These are phyloP conservation scores for Leptinotarsa texana DNA, from an alignment of 1,140 invertebrate genomes.

Conservation along the genomic window DNA sequence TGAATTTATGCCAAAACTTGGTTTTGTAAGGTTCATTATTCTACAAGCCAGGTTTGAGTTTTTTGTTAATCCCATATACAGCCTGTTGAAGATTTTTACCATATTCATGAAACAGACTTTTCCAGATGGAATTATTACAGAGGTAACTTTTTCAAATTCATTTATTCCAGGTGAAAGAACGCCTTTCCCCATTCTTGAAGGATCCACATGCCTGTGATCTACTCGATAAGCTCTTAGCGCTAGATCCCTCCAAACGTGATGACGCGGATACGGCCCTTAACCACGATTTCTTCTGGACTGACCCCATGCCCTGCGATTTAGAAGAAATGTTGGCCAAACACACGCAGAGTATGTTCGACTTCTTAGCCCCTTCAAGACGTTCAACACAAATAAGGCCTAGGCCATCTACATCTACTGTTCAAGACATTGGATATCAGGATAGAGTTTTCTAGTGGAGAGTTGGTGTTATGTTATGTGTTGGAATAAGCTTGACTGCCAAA, in stretches of 20 bases:
- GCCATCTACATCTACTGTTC: conserved; percentile 59
- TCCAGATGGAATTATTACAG: background rate
- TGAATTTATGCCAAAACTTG: too few relatives aligned
- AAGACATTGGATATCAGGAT: conserved; percentile 73
- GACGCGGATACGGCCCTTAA: conserved; percentile 93
- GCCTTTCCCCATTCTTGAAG: conserved; percentile 89
- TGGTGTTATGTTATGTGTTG: background rate
- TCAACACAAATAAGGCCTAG: conserved; percentile 68
- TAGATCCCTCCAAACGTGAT: conserved; percentile 89
- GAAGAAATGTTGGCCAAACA: conserved; percentile 93
- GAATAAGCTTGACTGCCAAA: too few relatives aligned
- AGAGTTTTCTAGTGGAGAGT: conserved; percentile 66
- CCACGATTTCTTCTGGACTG: conserved; percentile 98
- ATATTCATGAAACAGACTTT: too few relatives aligned
- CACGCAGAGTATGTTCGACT: conserved; percentile 96
- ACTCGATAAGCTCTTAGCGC: conserved; percentile 86
- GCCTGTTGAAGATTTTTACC: too few relatives aligned
- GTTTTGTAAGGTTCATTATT: too few relatives aligned
- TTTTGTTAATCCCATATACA: too few relatives aligned
- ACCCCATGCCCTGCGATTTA: conserved; percentile 92
- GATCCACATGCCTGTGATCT: conserved; percentile 92
- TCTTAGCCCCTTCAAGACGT: conserved; percentile 80
- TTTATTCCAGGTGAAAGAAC: conserved; percentile 69
- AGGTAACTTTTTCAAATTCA: background rate
- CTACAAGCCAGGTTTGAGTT: too few relatives aligned